Percentiles rank a stretch among this genome's conserved stretches.
These are phyloP conservation scores for Hestina assimilis DNA, from an alignment of 1,140 invertebrate genomes.

Conservation along the genomic window DNA sequence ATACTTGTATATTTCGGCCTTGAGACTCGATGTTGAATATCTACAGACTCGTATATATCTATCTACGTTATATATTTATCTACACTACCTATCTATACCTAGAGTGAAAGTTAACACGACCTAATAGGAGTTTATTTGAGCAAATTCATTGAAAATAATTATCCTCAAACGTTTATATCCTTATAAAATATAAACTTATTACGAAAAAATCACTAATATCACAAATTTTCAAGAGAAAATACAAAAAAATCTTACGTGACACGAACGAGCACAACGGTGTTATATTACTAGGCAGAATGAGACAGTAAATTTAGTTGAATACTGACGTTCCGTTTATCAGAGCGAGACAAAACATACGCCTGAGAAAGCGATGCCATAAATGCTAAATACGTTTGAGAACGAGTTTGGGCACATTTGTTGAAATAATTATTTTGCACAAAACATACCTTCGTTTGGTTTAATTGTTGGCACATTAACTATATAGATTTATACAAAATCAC, in stretches of 20 bases:
- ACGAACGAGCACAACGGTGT: conserved; percentile 77
- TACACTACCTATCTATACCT: conserved; percentile 71
- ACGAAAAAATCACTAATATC: conserved; percentile 46
- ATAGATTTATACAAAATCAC: conserved; percentile 72
- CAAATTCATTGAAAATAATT: conserved; percentile 29
- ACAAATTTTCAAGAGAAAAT: conserved; percentile 65
- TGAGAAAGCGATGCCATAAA: conserved; percentile 78
- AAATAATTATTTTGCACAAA: conserved; percentile 37
- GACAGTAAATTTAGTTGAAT: conserved; percentile 62
- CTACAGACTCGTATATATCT: conserved; percentile 66
- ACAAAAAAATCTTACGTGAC: conserved; percentile 77
- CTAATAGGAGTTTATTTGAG: conserved; percentile 42
- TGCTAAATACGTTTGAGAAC: conserved; percentile 62
- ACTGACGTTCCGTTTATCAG: conserved; percentile 58
- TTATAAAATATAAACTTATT: conserved; percentile 35
- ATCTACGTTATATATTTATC: conserved; percentile 69
- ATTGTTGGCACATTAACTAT: conserved; percentile 71
- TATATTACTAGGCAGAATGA: conserved; percentile 76
- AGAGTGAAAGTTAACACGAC: conserved; percentile 76
- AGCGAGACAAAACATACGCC: conserved; percentile 67
- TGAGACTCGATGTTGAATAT: conserved; percentile 77
- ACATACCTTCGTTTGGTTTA: conserved; percentile 71
- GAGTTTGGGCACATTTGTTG: conserved; percentile 44
- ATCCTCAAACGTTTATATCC: conserved; percentile 33
- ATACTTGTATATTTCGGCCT: conserved; percentile 75